Base-by-base conservation (phyloP, 2,888 invertebrate genomes). In the Tiliacea aurago region DNA sequence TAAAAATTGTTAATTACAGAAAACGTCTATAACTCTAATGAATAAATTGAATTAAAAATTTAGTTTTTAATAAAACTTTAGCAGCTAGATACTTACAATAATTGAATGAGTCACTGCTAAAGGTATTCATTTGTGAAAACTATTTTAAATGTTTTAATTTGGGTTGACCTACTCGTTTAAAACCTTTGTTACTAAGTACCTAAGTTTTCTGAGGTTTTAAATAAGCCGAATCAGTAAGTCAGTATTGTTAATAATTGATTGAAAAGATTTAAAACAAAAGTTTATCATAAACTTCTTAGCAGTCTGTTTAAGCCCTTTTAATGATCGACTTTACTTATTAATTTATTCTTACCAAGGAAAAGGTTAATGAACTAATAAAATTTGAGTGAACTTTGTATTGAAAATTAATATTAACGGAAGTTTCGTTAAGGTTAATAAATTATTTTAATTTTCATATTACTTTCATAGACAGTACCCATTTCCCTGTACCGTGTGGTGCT, bases 311-410 rank as follows among this genome's bases (percentile, higher is more conserved):
- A 70, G 15, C 47, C 15, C 11, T 41, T 68, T 77, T 69, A 61
- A 78, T 78, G 13, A 78, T 61, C 13, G 15, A 15, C n/a, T 47
- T 55, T 13, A 20, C 9, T 33, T 61, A 61, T 78, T 70, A 70
- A 75, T 43, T 61, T 43, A 55, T 70, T 61, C 20, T 23, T 20
- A 18, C 53, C 13, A 20, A 53, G 0, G 13, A 28, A 49, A 53
- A 47, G 53, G 37, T 33, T 49, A 33, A 41, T 28, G 58, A 67
- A 37, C 37, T 45, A n/a, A 20, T 20, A 59, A 18, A 77, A 28
- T 68, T 76, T 51, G 7, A 53, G 28, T 45, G 11, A 51, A 41
- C 2, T 77, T 78, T 69, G 37, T 28, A 1, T 15, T 6, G 11
- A 4, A 68, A 53, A 45, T 45, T 59, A 55, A 41, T 41, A n/a